phyloP scores from a whole-genome alignment of 2,113 vertebrate genomes.

The Notiomystis cincta region DNA sequence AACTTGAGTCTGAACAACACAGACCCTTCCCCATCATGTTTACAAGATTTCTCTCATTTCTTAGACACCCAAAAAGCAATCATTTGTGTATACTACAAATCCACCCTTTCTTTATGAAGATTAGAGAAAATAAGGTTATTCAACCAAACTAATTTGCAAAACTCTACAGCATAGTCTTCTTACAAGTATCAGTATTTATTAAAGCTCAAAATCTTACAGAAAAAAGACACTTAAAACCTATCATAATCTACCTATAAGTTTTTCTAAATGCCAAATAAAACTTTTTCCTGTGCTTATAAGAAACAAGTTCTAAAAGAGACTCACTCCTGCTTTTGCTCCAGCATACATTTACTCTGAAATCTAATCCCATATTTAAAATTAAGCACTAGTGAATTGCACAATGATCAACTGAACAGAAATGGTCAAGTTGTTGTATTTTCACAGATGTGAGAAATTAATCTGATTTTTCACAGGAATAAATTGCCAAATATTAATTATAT shows the following conservation, averaged over 20 bases:
- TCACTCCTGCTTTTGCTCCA: not conserved
- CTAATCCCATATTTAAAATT: not conserved
- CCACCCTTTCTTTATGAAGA: not conserved
- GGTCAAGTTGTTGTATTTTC: not conserved
- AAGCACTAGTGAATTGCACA: not conserved
- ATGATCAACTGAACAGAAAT: not conserved
- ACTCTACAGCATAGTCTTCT: not conserved
- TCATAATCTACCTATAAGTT: not conserved
- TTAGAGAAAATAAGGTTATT: not conserved
- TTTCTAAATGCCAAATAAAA: constrained; percentile 20
- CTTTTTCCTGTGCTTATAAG: not conserved
- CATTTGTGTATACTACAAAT: not conserved
- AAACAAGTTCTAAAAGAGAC: not conserved
- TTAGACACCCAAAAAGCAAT: not conserved
- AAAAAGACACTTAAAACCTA: not conserved
- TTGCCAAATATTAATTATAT: not conserved
- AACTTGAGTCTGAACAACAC: not conserved
- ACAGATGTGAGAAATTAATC: not conserved
- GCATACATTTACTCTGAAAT: not conserved
- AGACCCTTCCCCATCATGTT: not conserved
- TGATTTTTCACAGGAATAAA: not conserved
- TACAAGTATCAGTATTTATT: not conserved
- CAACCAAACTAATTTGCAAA: not conserved
- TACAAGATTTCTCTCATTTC: not conserved
- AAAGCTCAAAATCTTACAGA: not conserved